Conservation (phyloP, 1,140 invertebrate genomes). For the Trichonephila inaurata region DNA sequence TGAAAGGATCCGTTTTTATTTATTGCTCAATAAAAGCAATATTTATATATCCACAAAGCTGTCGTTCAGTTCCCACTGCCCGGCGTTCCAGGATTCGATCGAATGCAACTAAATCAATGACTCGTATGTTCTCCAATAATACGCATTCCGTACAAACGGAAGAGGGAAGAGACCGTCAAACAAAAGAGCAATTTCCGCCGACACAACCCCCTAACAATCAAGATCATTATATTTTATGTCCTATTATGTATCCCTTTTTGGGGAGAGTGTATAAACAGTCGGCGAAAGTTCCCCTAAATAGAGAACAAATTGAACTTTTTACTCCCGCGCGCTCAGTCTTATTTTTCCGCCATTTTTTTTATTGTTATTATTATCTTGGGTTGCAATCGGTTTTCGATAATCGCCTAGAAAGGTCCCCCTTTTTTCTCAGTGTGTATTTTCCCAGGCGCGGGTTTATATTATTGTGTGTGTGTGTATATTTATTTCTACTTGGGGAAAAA, state of each 20-base stretch:
- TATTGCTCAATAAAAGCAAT: conserved; percentile 45
- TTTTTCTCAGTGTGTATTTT: neutral
- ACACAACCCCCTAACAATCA: conserved; percentile 52
- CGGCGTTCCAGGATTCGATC: neutral
- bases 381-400: conserved; percentile 62
- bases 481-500: conserved; percentile 1
- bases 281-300: conserved; percentile 41
- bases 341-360: neutral
- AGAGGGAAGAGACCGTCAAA: neutral
- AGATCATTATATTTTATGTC: conserved; percentile 61
- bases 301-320: conserved; percentile 54
- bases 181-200: conserved; percentile 49
- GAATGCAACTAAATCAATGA: conserved; percentile 45
- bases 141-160: conserved; percentile 34
- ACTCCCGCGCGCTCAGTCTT: neutral
- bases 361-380: conserved; percentile 26
- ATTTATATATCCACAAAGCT: conserved; percentile 38
- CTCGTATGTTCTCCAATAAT: conserved; percentile 48
- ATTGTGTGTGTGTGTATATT: conserved; percentile 13
- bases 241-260: conserved; percentile 29
- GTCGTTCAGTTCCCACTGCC: conserved; percentile 10
- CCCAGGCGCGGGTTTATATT: too few species aligned
- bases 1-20: conserved; percentile 33
- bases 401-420: neutral
- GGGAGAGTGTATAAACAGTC: conserved; percentile 32